phyloP scores from a whole-genome alignment of 2,797 vertebrate genomes.

The Odontamblyopus lacepedii region DNA sequence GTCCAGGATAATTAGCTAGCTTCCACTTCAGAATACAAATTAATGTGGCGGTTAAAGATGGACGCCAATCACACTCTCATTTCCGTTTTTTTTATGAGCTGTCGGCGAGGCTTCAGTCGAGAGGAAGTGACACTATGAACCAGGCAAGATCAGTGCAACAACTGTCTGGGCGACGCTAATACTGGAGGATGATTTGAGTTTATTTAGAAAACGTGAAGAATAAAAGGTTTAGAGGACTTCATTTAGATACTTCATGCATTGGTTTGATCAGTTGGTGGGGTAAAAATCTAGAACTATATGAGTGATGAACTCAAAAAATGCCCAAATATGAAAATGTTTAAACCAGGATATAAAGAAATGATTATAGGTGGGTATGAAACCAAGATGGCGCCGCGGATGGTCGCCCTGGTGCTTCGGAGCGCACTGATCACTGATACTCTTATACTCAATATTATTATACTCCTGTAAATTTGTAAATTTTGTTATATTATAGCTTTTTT shows the following conservation, averaged over 20 bases:
- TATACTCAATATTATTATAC: too few relatives aligned
- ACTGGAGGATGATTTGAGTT: background rate
- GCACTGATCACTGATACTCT: too few relatives aligned
- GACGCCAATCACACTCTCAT: conserved; percentile 45
- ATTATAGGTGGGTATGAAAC: too few relatives aligned
- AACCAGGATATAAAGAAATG: too few relatives aligned
- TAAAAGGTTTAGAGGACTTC: background rate
- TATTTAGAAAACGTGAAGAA: background rate
- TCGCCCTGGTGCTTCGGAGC: too few relatives aligned
- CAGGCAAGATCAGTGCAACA: background rate
- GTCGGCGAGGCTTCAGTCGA: conserved; percentile 22
- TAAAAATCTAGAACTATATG: too few relatives aligned
- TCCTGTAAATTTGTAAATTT: too few relatives aligned
- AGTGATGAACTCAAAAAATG: too few relatives aligned
- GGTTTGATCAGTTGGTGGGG: background rate
- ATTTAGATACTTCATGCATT: background rate
- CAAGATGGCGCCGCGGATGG: too few relatives aligned
- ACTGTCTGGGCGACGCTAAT: background rate
- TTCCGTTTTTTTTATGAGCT: conserved; percentile 29
- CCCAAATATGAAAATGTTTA: too few relatives aligned
- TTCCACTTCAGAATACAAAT: conserved; percentile 52
- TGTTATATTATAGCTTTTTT: too few relatives aligned
- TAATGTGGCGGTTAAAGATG: conserved; percentile 52
- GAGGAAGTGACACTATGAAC: conserved; percentile 11
- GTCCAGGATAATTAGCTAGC: conserved; percentile 62